These are phyloP conservation scores for Megaceryle maxima DNA, from an alignment of 2,113 vertebrate species.

Conservation along the genomic window DNA sequence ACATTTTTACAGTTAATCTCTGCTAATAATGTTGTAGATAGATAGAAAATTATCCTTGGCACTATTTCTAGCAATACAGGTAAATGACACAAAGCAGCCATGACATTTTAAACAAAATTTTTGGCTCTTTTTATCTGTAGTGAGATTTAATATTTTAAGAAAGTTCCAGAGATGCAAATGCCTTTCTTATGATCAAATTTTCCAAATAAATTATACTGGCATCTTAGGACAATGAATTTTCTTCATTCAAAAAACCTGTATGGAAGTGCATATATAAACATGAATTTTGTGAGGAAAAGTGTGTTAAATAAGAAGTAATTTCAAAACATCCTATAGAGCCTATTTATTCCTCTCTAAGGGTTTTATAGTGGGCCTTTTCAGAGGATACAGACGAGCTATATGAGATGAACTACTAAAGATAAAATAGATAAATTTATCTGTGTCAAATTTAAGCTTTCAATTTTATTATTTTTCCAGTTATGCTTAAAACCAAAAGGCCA, in stretches of 20 bases:
- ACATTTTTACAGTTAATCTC: not conserved
- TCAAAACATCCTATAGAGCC: not conserved
- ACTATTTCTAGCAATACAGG: not conserved
- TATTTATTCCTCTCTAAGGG: not conserved
- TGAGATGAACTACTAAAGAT: not conserved
- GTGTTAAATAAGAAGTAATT: not conserved
- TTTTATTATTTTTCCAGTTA: not conserved
- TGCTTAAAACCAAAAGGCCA: not conserved
- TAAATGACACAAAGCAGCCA: not conserved
- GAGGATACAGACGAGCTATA: not conserved
- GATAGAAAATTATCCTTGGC: not conserved
- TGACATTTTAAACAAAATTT: not conserved
- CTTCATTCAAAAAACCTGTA: not conserved
- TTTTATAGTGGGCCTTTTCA: not conserved
- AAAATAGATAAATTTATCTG: not conserved
- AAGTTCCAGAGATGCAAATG: not conserved
- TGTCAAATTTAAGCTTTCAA: not conserved
- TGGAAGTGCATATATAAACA: not conserved
- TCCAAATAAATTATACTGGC: not conserved
- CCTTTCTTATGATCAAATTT: not conserved
- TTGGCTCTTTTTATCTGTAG: not conserved
- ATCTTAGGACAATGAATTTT: not conserved
- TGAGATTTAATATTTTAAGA: not conserved
- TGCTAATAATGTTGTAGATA: not conserved
- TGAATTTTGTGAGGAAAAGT: not conserved